phyloP scores from a whole-genome alignment of 2,888 invertebrate genomes.

The Spodoptera picta region DNA sequence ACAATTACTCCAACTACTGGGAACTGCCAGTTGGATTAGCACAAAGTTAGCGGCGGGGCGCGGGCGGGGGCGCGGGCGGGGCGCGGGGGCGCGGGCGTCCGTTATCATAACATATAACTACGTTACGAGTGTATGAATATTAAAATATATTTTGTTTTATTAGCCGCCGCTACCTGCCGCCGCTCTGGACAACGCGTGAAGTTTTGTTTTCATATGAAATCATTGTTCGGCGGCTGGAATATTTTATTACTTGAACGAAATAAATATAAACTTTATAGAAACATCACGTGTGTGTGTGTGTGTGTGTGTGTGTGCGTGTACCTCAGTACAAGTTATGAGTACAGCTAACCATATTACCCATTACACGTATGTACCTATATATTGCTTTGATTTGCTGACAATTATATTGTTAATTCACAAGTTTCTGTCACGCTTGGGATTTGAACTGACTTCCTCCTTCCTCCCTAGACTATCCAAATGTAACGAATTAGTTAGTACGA shows the following conservation, averaged over 20 bases:
- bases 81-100: neutral
- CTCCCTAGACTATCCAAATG: no score
- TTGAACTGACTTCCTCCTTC: no score
- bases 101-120: neutral
- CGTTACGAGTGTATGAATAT: conserved; percentile 26
- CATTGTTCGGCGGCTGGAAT: conserved; percentile 1
- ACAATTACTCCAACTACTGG: conserved; percentile 11
- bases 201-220: conserved; percentile 14
- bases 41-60: conserved; percentile 25
- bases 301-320: no score
- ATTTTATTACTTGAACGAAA: neutral
- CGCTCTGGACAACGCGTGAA: neutral
- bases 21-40: conserved; percentile 31
- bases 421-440: no score
- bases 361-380: no score
- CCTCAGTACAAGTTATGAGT: no score
- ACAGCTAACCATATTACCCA: no score
- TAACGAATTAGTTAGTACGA: no score
- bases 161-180: conserved; percentile 4
- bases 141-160: conserved; percentile 16
- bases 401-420: no score
- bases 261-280: neutral
- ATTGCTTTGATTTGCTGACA: no score
- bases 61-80: neutral
- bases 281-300: no score